Conservation (phyloP, 92 coral and sea anemone genomes). For the Galaxea fascicularis region DNA sequence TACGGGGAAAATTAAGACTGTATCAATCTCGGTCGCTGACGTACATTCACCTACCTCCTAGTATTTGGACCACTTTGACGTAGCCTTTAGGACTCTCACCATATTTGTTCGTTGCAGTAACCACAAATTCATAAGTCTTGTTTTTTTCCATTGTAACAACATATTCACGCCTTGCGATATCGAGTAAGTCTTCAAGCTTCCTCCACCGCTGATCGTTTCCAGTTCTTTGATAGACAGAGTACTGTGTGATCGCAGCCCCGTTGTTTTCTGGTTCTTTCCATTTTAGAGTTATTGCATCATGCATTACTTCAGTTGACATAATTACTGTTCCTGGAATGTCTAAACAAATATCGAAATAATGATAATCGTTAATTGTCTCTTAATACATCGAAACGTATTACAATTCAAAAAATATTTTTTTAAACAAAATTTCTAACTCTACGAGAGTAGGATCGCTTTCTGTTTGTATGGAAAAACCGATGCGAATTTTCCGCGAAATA, state of each 20-base stretch:
- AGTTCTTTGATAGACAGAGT: conserved; percentile 1
- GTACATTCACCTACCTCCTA: too few relatives aligned
- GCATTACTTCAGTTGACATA: neutral
- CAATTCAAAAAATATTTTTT: too few relatives aligned
- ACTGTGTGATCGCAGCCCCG: conserved; percentile 15
- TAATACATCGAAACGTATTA: too few relatives aligned
- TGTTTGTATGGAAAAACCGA: too few relatives aligned
- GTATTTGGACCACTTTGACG: neutral
- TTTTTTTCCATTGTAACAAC: neutral
- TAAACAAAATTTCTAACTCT: too few relatives aligned
- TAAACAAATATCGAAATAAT: neutral
- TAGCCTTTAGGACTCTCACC: conserved; percentile 8
- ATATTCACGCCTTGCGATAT: neutral
- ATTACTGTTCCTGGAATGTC: neutral
- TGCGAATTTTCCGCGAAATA: too few relatives aligned
- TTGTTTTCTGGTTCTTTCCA: conserved; percentile 19
- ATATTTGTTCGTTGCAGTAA: conserved; percentile 22
- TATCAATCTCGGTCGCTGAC: too few relatives aligned
- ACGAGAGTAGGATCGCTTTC: too few relatives aligned
- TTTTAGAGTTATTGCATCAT: neutral
- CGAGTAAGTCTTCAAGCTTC: neutral
- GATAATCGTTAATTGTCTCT: too few relatives aligned
- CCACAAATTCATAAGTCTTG: conserved; percentile 12
- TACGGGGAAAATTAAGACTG: neutral
- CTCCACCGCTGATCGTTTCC: neutral